Conservation (phyloP, 2,113 vertebrate genomes). For the Phoenicopterus ruber region DNA sequence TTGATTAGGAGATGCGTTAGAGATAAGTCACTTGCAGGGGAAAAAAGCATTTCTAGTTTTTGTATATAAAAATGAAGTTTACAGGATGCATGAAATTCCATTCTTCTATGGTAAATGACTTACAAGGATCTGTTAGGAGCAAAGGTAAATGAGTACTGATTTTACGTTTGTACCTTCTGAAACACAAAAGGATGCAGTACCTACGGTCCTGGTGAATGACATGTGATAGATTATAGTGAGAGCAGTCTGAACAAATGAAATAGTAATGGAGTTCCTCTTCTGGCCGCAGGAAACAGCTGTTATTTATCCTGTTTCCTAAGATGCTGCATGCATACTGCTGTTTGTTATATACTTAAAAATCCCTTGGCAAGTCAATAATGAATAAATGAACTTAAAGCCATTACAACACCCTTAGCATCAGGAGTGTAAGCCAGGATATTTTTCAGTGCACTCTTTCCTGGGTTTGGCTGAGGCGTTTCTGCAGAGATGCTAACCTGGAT, state of each 20-base stretch:
- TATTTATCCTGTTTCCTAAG: constrained; percentile 59
- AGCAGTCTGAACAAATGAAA: constrained; percentile 64
- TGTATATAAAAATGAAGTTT: constrained; percentile 40
- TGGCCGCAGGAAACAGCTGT: constrained; percentile 43
- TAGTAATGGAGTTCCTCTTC: constrained; percentile 64
- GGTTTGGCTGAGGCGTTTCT: neutral
- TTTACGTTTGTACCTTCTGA: constrained; percentile 36
- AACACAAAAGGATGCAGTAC: constrained; percentile 2
- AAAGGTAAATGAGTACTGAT: constrained; percentile 42
- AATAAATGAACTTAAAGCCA: constrained; percentile 38
- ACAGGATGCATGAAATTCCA: neutral
- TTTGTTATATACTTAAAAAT: constrained; percentile 53
- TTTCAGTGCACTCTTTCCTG: neutral
- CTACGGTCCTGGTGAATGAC: neutral
- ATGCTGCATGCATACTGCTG: constrained; percentile 8
- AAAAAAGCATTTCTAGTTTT: neutral
- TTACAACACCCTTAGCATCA: neutral
- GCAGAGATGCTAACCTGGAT: neutral
- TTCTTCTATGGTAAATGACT: constrained; percentile 16
- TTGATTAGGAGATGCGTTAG: constrained; percentile 9
- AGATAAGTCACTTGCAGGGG: neutral
- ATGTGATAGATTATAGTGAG: constrained; percentile 28
- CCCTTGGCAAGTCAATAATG: constrained; percentile 52
- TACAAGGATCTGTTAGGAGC: neutral
- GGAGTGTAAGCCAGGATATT: neutral